phyloP scores from a whole-genome alignment of 2,113 vertebrate genomes.

The Bos javanicus region DNA sequence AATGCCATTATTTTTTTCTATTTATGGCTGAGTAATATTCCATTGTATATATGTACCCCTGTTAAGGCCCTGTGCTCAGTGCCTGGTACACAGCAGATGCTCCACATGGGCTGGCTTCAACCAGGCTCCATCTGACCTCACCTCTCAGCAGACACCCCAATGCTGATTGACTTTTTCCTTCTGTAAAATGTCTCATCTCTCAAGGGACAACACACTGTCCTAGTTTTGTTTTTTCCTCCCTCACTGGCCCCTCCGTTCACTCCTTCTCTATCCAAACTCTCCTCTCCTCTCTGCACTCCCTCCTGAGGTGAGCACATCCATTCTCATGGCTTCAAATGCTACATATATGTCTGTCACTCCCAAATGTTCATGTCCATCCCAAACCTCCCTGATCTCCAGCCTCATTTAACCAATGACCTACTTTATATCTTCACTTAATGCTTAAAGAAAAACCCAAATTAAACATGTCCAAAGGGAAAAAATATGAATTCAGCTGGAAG shows the following conservation, averaged over 20 bases:
- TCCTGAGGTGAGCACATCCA: background rate
- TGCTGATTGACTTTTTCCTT: background rate
- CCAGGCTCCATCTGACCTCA: background rate
- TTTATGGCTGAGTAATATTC: background rate
- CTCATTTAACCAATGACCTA: background rate
- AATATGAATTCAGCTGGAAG: background rate
- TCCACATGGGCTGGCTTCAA: background rate
- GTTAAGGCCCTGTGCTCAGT: background rate
- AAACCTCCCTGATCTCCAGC: background rate
- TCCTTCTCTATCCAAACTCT: background rate
- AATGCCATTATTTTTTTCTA: background rate
- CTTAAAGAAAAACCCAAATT: constrained; percentile 2
- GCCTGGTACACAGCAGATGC: background rate
- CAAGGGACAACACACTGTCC: background rate
- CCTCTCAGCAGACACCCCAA: background rate
- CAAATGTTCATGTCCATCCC: background rate
- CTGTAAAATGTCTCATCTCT: background rate
- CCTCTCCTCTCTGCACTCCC: background rate
- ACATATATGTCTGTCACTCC: background rate
- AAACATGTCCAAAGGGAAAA: background rate
- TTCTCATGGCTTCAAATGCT: background rate
- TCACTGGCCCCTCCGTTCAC: background rate
- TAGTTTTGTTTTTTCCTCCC: background rate
- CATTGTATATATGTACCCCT: background rate
- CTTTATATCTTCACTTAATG: background rate